Percentiles rank a stretch among this genome's conserved stretches.
phyloP scores from a whole-genome alignment of 1,140 invertebrate genomes.

The Megalopta genalis region DNA sequence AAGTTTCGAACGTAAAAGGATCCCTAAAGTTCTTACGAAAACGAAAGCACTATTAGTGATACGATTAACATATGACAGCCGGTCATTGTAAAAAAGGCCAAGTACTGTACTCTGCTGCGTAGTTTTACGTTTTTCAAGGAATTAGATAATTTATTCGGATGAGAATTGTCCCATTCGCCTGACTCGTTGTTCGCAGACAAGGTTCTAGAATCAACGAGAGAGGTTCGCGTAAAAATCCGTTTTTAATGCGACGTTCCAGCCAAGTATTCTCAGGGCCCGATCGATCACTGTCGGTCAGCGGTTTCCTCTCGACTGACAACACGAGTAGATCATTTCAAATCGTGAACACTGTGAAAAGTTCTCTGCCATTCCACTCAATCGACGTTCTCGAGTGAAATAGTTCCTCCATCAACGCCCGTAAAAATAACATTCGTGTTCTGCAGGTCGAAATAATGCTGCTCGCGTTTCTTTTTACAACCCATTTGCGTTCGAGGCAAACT shows the following conservation, averaged over 20 bases:
- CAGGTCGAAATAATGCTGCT: too few species aligned
- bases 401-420: background rate
- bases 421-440: slow-evolving; percentile 17
- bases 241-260: slow-evolving; percentile 35
- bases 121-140: too few species aligned
- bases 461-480: too few species aligned
- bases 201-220: background rate
- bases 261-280: slow-evolving; percentile 43
- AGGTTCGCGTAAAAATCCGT: slow-evolving; percentile 35
- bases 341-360: slow-evolving; percentile 39
- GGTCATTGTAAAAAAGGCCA: too few species aligned
- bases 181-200: slow-evolving; percentile 28
- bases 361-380: background rate
- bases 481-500: too few species aligned
- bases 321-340: background rate
- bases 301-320: background rate
- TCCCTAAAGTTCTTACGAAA: too few species aligned
- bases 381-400: background rate
- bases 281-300: slow-evolving; percentile 2
- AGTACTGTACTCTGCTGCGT: too few species aligned
- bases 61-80: too few species aligned
- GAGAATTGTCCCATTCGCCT: background rate
- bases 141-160: background rate
- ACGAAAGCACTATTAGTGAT: too few species aligned
- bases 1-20: too few species aligned